These are phyloP conservation scores for Sclerurus mexicanus DNA, from an alignment of 2,113 vertebrate genomes.

Conservation along the genomic window DNA sequence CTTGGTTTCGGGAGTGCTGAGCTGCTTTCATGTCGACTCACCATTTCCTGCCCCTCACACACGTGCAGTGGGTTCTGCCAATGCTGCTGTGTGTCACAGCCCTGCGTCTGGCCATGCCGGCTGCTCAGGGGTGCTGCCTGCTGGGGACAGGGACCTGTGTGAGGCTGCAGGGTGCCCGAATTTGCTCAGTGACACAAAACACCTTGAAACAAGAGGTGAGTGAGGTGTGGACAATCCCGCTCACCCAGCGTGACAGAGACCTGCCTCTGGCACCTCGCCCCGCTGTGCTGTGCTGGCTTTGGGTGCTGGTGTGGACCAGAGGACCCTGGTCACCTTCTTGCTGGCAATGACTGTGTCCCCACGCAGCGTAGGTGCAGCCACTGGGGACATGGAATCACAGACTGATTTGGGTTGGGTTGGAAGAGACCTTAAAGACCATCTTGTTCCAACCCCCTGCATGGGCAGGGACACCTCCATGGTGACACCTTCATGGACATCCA, in stretches of 20 bases:
- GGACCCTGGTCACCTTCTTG: not conserved
- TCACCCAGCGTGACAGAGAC: not conserved
- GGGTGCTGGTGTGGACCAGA: not conserved
- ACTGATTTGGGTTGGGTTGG: not conserved
- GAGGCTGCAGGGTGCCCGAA: not conserved
- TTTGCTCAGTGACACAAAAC: not conserved
- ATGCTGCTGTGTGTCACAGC: not conserved
- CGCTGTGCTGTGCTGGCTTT: rapidly evolving
- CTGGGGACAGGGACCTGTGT: rapidly evolving
- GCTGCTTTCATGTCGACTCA: not conserved
- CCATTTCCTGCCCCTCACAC: not conserved
- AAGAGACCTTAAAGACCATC: not conserved
- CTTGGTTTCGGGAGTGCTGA: rapidly evolving
- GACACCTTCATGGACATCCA: not conserved
- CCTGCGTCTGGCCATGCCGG: rapidly evolving
- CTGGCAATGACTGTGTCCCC: not conserved
- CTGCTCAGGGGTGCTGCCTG: not conserved
- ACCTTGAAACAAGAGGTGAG: not conserved
- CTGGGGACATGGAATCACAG: not conserved
- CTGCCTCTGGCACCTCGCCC: rapidly evolving
- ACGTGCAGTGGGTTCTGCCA: rapidly evolving
- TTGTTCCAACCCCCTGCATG: not conserved
- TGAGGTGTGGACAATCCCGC: not conserved
- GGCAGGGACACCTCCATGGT: not conserved
- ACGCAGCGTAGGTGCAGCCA: not conserved